These are phyloP conservation scores for Tetraneura akinire DNA, from an alignment of 1,140 invertebrate genomes.

Conservation along the genomic window DNA sequence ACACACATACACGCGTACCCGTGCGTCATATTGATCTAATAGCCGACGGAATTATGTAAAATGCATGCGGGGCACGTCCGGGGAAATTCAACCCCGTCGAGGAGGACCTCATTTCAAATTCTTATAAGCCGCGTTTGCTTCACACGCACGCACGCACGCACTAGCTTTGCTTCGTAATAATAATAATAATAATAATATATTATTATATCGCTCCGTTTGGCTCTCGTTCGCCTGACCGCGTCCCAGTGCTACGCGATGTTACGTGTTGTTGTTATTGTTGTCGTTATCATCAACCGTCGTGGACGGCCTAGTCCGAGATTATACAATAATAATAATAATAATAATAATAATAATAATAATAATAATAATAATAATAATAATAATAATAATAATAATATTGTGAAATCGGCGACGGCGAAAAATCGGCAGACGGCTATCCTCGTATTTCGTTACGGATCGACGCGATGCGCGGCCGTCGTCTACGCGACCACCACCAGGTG, in stretches of 20 bases:
- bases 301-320: no score
- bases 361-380: no score
- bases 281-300: no score
- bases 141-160: no score
- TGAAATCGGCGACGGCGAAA: not conserved
- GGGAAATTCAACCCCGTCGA: constrained; percentile 40
- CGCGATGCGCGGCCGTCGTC: not conserved
- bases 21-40: constrained; percentile 47
- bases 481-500: constrained; percentile 15
- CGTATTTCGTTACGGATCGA: not conserved
- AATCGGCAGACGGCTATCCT: not conserved
- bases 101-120: constrained; percentile 46
- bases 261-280: no score
- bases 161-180: no score
- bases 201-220: no score
- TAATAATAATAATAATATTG: no score
- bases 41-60: constrained; percentile 47
- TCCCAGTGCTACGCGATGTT: no score
- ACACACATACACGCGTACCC: not conserved
- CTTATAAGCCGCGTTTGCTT: not conserved
- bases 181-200: no score
- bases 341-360: no score
- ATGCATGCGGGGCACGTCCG: constrained; percentile 50
- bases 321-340: not conserved
- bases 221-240: not conserved